Percentiles rank a stretch among this genome's conserved stretches.
These are phyloP conservation scores for Halictus quadricinctus DNA, from an alignment of 2,888 invertebrate genomes.

Conservation along the genomic window DNA sequence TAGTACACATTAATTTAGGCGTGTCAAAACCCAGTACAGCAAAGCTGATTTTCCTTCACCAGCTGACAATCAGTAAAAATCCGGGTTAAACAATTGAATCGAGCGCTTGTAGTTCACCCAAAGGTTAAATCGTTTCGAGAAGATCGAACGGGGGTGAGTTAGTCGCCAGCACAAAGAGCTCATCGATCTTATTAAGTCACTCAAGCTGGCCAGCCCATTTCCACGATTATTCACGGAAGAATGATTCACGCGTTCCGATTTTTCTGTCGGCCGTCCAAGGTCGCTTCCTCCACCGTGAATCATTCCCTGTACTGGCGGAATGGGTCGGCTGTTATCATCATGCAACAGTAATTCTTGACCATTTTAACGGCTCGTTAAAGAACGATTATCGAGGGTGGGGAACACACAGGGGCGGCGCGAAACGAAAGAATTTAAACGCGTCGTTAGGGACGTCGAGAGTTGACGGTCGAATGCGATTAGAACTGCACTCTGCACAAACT, in stretches of 20 bases:
- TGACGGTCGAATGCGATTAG: slow-evolving; percentile 20
- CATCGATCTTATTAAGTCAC: not conserved
- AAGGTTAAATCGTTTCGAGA: not conserved
- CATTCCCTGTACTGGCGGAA: not conserved
- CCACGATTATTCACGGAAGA: not conserved
- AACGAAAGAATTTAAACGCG: slow-evolving; percentile 4
- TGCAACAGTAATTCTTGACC: slow-evolving; percentile 1
- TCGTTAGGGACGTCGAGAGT: not conserved
- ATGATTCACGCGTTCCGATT: not conserved
- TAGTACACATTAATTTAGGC: no score
- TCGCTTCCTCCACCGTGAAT: not conserved
- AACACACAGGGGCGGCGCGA: not conserved
- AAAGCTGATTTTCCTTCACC: no score
- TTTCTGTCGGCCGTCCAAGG: not conserved
- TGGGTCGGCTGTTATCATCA: not conserved
- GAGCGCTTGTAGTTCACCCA: not conserved
- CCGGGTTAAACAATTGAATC: no score
- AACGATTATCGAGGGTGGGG: not conserved
- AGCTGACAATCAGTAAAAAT: no score
- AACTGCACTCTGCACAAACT: slow-evolving; percentile 48
- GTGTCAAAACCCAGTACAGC: no score
- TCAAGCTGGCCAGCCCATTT: not conserved
- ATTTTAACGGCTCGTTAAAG: slow-evolving; percentile 4
- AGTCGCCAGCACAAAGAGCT: not conserved
- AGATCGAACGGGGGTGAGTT: not conserved